Evolutionary conservation across 2,797 vertebrate genomes (phyloP).

Genomic region (Graptemys geographica): DNA sequence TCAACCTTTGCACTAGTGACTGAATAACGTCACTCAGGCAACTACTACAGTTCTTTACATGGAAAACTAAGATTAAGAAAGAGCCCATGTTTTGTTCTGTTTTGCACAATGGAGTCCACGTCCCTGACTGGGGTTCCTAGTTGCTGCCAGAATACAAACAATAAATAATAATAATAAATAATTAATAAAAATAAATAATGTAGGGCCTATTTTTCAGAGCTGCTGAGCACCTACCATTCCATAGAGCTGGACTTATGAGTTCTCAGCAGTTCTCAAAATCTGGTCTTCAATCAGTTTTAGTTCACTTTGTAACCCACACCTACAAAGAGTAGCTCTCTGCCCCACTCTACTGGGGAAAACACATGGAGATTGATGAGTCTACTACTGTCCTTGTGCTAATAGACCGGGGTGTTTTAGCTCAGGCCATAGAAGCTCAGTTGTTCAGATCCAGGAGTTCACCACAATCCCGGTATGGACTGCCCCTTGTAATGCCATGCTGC

Average conservation of each 20-base stretch:
- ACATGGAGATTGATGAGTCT: too few relatives aligned
- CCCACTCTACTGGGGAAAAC: not conserved
- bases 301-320: not conserved
- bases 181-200: too few relatives aligned
- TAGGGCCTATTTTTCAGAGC: not conserved
- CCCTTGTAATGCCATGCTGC: not conserved
- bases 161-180: too few relatives aligned
- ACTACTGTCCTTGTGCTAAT: not conserved
- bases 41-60: not conserved
- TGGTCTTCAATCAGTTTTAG: not conserved
- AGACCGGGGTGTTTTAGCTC: not conserved
- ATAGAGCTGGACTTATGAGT: not conserved
- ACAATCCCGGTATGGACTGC: not conserved
- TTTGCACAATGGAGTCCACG: not conserved
- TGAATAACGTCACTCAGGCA: not conserved
- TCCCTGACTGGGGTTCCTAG: not conserved
- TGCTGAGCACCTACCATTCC: not conserved
- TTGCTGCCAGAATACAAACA: fast-evolving
- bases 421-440: not conserved
- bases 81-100: too few relatives aligned
- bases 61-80: not conserved
- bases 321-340: not conserved
- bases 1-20: not conserved
- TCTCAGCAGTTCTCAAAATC: not conserved
- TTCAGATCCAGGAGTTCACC: not conserved